phyloP scores from a whole-genome alignment of 2,888 invertebrate species.

The Melikaiella ostensackeni region DNA sequence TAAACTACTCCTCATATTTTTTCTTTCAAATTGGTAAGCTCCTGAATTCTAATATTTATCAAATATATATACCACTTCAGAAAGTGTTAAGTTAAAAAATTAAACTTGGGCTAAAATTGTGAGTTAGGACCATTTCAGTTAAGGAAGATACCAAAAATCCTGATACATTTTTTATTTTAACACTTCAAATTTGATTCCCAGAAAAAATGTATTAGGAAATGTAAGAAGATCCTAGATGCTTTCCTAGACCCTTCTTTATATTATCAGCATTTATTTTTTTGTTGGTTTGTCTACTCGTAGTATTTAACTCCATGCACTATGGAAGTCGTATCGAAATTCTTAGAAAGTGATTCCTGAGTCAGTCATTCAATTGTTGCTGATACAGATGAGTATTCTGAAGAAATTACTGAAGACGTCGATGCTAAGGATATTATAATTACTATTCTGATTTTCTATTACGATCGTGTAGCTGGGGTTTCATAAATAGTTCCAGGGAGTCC shows the following conservation, averaged over 20 bases:
- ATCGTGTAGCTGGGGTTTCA: constrained; percentile 21
- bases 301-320: neutral
- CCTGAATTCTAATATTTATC: no score
- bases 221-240: no score
- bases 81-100: no score
- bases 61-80: no score
- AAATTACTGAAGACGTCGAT: neutral
- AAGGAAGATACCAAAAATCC: no score
- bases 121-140: no score
- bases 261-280: neutral
- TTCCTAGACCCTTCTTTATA: neutral
- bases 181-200: neutral
- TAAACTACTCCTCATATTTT: no score
- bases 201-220: no score
- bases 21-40: no score
- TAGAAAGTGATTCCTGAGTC: constrained; percentile 21
- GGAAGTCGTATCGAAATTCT: constrained; percentile 8
- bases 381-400: constrained; percentile 9
- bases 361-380: constrained; percentile 26
- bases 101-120: no score
- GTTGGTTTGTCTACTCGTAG: neutral
- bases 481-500: constrained; percentile 25
- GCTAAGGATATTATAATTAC: neutral
- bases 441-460: constrained; percentile 23
- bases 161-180: no score